Evolutionary conservation across 2,888 invertebrate genomes (phyloP), one percentile per base, ranked within the genome.

Genomic region (Macaria notata): DNA sequence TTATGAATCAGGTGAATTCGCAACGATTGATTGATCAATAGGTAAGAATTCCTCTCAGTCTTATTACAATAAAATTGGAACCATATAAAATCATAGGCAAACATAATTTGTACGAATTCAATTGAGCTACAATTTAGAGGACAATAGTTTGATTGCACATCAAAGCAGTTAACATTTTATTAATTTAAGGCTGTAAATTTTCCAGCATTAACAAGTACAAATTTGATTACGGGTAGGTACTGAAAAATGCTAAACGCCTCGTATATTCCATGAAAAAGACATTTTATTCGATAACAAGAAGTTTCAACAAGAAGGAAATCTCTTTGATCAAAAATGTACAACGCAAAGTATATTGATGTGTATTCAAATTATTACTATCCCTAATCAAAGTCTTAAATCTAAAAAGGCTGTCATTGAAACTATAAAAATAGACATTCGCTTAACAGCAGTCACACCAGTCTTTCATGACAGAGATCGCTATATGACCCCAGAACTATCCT

Each of bases 61-160:
- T 70, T 71, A 72, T 72, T 61, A 67, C 19, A 55, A 52, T 31
- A 49, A 50, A 47, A 9, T 61, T 66, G 61, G 63, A 66, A 66
- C 56, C 57, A 56, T 56, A 66, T 57, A 61, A 65, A 33, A n/a
- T 49, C 41, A 49, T 42, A 41, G 41, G n/a, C n/a, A 38, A 61
- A 52, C 45, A 52, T n/a, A 30, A 51, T 84, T 84, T 83, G 79
- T 81, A 81, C 83, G 75, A 76, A 75, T 69, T 70, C 64, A 66
- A 71, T 79, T 77, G 78, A 79, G 79, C 78, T 74, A 42, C 29
- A 45, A 46, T 36, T 31, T n/a, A 41, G 8, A 8, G n/a, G 8
- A n/a, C 8, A 8, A 8, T 41, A 41, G 1, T 41, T 41, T 41
- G 41, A 41, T 41, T 41, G 41, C 41, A 41, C 41, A 41, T 41